Conservation (phyloP, 2,113 vertebrate species). For the Phyllostomus discolor region DNA sequence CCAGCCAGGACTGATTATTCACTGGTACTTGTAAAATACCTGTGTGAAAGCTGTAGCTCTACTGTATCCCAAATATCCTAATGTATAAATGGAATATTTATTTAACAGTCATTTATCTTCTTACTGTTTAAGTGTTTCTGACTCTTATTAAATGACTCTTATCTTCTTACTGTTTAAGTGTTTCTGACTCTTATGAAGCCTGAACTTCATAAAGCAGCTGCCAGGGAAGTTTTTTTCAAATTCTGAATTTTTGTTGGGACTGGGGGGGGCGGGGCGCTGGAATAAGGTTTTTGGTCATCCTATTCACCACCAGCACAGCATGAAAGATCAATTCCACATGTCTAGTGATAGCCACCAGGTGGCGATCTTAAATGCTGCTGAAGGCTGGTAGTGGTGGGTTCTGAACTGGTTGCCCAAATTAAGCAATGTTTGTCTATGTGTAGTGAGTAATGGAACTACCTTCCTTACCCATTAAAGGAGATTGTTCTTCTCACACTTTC, state of each 20-base stretch:
- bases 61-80: not conserved
- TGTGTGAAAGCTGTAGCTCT: not conserved
- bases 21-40: not conserved
- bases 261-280: no score
- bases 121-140: not conserved
- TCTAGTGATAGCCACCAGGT: conserved; percentile 15
- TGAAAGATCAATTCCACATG: not conserved
- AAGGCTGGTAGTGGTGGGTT: not conserved
- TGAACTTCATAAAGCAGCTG: not conserved
- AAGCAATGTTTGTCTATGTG: not conserved
- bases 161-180: not conserved
- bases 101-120: not conserved
- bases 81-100: not conserved
- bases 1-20: not conserved
- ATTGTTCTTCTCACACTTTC: not conserved
- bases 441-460: not conserved
- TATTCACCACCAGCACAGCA: not conserved
- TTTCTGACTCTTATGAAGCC: not conserved
- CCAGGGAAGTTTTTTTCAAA: not conserved
- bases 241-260: no score
- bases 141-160: not conserved
- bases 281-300: not conserved
- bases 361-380: not conserved
- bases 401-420: not conserved
- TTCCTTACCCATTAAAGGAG: not conserved